Base-by-base conservation (phyloP, 2,888 invertebrate species). In the Noctua comes region DNA sequence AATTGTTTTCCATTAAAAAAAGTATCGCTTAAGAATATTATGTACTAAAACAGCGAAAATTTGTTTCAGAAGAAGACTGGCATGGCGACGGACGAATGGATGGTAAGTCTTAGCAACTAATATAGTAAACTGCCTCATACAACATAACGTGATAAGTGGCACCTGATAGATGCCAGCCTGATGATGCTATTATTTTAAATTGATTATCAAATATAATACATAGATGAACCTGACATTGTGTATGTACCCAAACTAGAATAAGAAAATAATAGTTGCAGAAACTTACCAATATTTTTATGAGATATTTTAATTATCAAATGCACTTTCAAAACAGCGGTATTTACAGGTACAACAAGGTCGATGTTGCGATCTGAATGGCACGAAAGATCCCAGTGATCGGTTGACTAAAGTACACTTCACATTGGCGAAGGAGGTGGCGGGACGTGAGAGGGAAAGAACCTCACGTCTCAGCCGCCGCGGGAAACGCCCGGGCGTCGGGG, bases 31-130 rank as follows among this genome's bases (percentile, higher is more conserved):
- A 1, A 48, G 31, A 76, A 68, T 73, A 75, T 65, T 66, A 65
- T 80, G 57, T 77, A 83, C 73, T 89, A 82, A 90, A 77, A 83
- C 80, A 68, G 68, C 74, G 87, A 84, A 80, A 70, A 78, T 93
- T 96, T 95, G 94, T 97, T 97, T 92, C 97, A 97, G 97, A 97
- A 96, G 97, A 97, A 93, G 97, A 97, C 93, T 97, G 97, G 97
- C 97, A 97, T 89, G 97, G 97, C 92, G 97, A 97, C 81, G 93
- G 92, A 24, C 93, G 95, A 83, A 93, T 93, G 88, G 96, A 96
- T 88, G 96, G 96, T 96, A 88, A 94, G 96, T 91, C 24, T n/a
- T 76, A 76, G 62, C 43, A 46, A 71, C 18, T 77, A 51, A 57
- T 80, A 27, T 51, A 40, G 48, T 79, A 27, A 79, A 6, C 5